These are phyloP conservation scores for Sebastes jordani DNA, from an alignment of 2,797 vertebrate genomes.

Conservation along the genomic window DNA sequence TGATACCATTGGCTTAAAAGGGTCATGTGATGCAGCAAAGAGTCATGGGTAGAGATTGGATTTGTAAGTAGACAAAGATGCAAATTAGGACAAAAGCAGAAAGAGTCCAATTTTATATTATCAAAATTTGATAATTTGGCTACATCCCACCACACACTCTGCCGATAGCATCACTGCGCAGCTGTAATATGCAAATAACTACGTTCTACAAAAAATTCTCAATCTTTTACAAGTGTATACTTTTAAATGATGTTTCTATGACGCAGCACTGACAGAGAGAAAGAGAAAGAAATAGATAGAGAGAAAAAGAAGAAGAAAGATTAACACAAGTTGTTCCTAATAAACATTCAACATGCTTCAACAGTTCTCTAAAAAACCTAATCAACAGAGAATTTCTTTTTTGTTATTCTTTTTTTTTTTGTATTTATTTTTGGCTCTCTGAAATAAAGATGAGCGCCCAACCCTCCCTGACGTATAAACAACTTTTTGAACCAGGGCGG, in stretches of 20 bases:
- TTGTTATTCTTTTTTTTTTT: slow-evolving; percentile 36
- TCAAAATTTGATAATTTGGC: slow-evolving; percentile 68
- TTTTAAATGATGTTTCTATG: slow-evolving; percentile 73
- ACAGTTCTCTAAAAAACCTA: slow-evolving; percentile 77
- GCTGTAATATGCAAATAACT: slow-evolving; percentile 71
- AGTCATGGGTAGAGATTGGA: slow-evolving; percentile 67
- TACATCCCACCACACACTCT: slow-evolving; percentile 80
- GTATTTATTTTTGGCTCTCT: slow-evolving; percentile 62
- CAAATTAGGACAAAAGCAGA: slow-evolving; percentile 70
- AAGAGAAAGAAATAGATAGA: slow-evolving; percentile 55
- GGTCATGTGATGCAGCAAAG: slow-evolving; percentile 81
- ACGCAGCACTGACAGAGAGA: slow-evolving; percentile 78
- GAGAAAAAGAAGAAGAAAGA: slow-evolving; percentile 55
- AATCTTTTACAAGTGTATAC: slow-evolving; percentile 58
- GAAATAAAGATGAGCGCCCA: slow-evolving; percentile 62
- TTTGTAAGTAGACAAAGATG: slow-evolving; percentile 60
- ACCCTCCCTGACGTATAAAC: slow-evolving; percentile 35
- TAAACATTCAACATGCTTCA: slow-evolving; percentile 84
- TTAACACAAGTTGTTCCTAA: slow-evolving; percentile 77
- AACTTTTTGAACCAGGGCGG: slow-evolving; percentile 40
- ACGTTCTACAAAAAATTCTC: slow-evolving; percentile 67
- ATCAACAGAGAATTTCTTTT: slow-evolving; percentile 68
- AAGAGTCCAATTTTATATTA: slow-evolving; percentile 57
- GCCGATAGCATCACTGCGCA: slow-evolving; percentile 80
- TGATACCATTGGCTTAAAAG: slow-evolving; percentile 81